Evolutionary conservation across 2,797 vertebrate genomes (phyloP), one percentile per base, ranked within the genome.

Genomic region (Centroberyx gerrardi): DNA sequence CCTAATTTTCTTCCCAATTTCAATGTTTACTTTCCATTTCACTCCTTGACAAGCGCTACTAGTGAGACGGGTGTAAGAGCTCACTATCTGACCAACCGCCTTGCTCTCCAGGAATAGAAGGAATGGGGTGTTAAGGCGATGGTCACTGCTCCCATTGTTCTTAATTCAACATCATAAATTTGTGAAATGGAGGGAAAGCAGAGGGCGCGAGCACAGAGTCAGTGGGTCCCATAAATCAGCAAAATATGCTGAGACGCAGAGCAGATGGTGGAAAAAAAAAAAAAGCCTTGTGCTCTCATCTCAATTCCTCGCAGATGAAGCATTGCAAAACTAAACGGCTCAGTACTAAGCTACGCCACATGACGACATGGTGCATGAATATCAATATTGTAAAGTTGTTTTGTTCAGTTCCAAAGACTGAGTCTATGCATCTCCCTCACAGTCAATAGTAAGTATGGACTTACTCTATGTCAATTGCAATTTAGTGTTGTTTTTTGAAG

Each of bases 181-280:
- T 87, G 77, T 73, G 75, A 81, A 88, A 89, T 67, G 74, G 77
- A 82, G 61, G 65, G 67, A 82, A 79, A 71, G 68, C 76, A 69
- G 73, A 80, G 67, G 62, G 74, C 82, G 80, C 68, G 72, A 76
- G 68, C 76, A 54, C 46, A 58, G 73, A 74, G 85, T 72, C 70
- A 14, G 77, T 36, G 82, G 78, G 81, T 88, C 87, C 71, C 87
- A 93, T 94, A 94, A 95, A 93, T 94, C 94, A 91, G 85, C 84
- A 70, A 80, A 92, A 91, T 93, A 91, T 92, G 87, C 86, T 84
- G 92, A 93, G 93, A 95, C 76, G 2, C 62, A 72, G 80, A 92
- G 80, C 94, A 96, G 94, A 95, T 94, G 94, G 94, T 81, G 67
- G 71, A 66, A 64, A 76, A 73, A 76, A 73, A 76, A 22, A 22